These are phyloP conservation scores for Drosophila gunungcola DNA, from an alignment of 1,140 invertebrate species.

Conservation along the genomic window DNA sequence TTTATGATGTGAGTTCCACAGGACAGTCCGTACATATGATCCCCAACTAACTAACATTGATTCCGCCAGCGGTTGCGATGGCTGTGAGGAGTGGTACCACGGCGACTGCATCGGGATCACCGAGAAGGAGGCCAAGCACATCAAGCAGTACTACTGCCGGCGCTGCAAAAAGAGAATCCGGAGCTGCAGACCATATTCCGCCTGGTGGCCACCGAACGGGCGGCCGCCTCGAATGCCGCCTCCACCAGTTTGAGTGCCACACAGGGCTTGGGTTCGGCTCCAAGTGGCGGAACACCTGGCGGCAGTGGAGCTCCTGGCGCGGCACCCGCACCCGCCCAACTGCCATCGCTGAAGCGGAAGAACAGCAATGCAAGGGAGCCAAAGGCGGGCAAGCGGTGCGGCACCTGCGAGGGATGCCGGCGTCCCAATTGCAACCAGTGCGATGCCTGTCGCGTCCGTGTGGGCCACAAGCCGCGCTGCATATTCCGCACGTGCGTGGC, in stretches of 20 bases:
- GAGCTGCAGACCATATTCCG: slow-evolving; percentile 91
- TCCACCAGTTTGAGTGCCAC: slow-evolving; percentile 53
- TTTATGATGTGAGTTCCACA: slow-evolving; percentile 95
- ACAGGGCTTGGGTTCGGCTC: slow-evolving; percentile 26
- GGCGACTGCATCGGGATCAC: slow-evolving; percentile 98
- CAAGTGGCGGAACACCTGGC: not conserved
- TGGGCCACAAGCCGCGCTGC: slow-evolving; percentile 91
- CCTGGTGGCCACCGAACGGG: slow-evolving; percentile 65
- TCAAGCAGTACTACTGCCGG: slow-evolving; percentile 97
- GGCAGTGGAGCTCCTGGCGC: not conserved
- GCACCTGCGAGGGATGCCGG: slow-evolving; percentile 93
- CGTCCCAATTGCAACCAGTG: slow-evolving; percentile 93
- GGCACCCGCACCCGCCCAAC: not conserved
- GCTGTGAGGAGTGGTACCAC: slow-evolving; percentile 99
- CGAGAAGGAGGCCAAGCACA: slow-evolving; percentile 95
- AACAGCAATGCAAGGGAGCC: slow-evolving; percentile 41
- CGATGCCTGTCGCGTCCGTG: slow-evolving; percentile 91
- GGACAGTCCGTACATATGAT: too few relatives aligned
- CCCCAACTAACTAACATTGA: too few relatives aligned
- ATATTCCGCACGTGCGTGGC: slow-evolving; percentile 85
- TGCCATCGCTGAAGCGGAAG: slow-evolving; percentile 32
- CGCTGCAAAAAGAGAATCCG: slow-evolving; percentile 93
- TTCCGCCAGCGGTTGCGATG: slow-evolving; percentile 93
- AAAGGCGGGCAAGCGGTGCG: slow-evolving; percentile 88
- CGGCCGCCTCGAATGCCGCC: slow-evolving; percentile 41